phyloP scores from a whole-genome alignment of 2,797 vertebrate species.

The Molossus molossus region DNA sequence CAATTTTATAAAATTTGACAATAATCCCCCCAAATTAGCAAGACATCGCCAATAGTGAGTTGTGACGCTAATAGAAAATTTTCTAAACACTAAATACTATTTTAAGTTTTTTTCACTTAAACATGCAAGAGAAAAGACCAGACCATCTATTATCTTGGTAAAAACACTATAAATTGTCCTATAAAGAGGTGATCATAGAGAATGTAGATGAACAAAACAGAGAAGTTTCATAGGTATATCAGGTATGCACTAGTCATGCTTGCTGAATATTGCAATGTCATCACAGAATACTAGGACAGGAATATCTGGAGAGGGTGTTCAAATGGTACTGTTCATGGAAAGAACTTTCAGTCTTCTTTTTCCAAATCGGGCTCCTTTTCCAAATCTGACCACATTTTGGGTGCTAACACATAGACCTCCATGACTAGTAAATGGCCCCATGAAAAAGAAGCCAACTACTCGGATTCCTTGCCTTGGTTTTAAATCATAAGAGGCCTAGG shows the following conservation, averaged over 20 bases:
- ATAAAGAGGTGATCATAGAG: not conserved
- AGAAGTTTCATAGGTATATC: not conserved
- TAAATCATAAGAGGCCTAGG: not conserved
- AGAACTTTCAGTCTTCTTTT: not conserved
- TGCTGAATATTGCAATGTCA: not conserved
- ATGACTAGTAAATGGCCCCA: not conserved
- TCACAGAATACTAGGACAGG: not conserved
- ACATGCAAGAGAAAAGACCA: not conserved
- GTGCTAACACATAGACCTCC: not conserved
- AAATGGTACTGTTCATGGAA: not conserved
- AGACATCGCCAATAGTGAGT: not conserved
- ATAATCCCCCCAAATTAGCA: not conserved
- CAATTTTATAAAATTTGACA: not conserved
- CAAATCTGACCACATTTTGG: not conserved
- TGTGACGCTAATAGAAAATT: not conserved
- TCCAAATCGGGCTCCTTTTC: not conserved
- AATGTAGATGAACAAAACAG: not conserved
- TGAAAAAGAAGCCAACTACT: not conserved
- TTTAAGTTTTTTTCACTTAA: not conserved
- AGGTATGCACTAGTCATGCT: not conserved
- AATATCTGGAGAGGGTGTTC: not conserved
- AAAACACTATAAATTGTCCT: constrained; percentile 14
- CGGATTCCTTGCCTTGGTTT: not conserved
- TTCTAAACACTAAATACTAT: not conserved
- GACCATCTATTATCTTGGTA: not conserved